Base-by-base conservation (phyloP, 2,888 invertebrate genomes). In the Tetheella fluctuosa region DNA sequence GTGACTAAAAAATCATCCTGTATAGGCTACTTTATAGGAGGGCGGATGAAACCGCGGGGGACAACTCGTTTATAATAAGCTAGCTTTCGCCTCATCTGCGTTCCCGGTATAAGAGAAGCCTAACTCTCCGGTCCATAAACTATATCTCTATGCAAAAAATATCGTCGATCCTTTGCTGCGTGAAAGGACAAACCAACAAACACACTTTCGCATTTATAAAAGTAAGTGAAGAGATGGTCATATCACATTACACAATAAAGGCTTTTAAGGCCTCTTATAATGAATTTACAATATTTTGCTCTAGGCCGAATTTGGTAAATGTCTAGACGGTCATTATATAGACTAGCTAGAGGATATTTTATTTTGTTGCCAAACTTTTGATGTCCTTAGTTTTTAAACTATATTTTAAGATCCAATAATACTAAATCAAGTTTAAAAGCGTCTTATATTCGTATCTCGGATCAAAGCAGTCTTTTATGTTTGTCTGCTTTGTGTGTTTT, bases 391-490 rank as follows among this genome's bases (percentile, higher is more conserved):
- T 42, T 8, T 42, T 17, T 15, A 15, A 48, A 48, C 3, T 20
- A 5, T 48, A 48, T 48, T 48, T 48, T 20, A 10, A 48, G 48
- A 48, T 48, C 20, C 20, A 48, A 48, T 20, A 48, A n/a, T 48
- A 48, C 48, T 48, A 48, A 48, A 48, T 48, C 48, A 48, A 48
- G 48, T 48, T 20, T 42, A 42, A 3, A 2, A 20, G 48, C 48
- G 48, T 20, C 48, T 20, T 20, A 48, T 20, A 48, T 48, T 48
- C 20, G 3, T 20, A 20, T 48, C 48, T 20, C 48, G 48, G 48
- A 48, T 48, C 48, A 48, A 48, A 20, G 48, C 20, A 48, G 20
- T 48, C 17, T 48, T 42, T 42, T 10, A 48, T 48, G 48, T 48
- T 20, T 48, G 48, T n/a, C 48, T 20, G 20, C 15, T 48, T 42